Base-by-base conservation (phyloP, 2,113 vertebrate genomes). In the Puma concolor region DNA sequence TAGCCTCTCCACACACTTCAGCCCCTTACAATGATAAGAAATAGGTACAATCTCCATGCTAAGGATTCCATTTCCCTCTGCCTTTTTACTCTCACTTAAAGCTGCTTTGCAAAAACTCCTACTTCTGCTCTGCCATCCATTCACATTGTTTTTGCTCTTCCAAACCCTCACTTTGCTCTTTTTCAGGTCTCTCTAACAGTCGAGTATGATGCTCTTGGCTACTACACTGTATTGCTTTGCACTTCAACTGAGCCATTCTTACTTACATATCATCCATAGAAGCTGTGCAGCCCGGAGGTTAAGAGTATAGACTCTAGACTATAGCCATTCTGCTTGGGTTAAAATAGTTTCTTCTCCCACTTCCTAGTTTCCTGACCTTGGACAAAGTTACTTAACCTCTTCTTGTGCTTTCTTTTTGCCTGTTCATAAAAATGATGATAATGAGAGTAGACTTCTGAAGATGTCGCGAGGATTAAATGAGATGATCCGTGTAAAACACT, bases 351-450 rank as follows among this genome's bases (percentile, higher is more conserved):
- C 60, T 76, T 63, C 41, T 69, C 44, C 36, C 27, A 29, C 14
- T 44, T 95, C 27, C 7, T 74, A 94, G 1, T 77, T 87, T 81
- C 15, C 74, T 90, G 23, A 97, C 33, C 74, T 71, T 96, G 23
- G 72, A 27, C 15, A 74, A 92, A 89, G 88, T 94, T 90, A 90
- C 36, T 89, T 93, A 91, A 81, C 60, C 16, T 93, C 44, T 91
- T 3, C 54, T 7, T 88, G 19, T 72, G 33, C 23, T 91, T 82
- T 83, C 77, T 85, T 93, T 93, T 88, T 72, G 74, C 41, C 15
- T 94, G 38, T 86, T 79, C 44, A n/a, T 77, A 87, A 97, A 97
- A 92, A 60, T 85, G 72, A 91, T 63, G 14, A 66, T 90, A 90
- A 95, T 87, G 31, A 94, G 16, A 80, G 12, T 38, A 66, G 23